These are phyloP conservation scores for Mylabris phalerata DNA, from an alignment of 1,140 invertebrate genomes.

Conservation along the genomic window DNA sequence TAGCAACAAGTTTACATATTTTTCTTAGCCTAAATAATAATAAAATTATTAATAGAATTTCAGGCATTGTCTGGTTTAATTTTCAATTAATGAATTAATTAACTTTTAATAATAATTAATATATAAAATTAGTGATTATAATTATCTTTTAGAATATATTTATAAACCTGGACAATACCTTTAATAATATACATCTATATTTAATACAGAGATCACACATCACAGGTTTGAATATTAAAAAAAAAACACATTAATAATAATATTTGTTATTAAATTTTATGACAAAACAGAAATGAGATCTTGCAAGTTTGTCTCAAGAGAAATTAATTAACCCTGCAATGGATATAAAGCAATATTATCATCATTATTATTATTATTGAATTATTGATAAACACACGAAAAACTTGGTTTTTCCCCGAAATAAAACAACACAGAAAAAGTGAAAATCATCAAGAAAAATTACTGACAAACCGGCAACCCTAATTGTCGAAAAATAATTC, in stretches of 20 bases:
- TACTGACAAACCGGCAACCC: no score
- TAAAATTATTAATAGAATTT: slow-evolving; percentile 7
- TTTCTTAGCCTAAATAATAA: slow-evolving; percentile 17
- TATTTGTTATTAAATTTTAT: slow-evolving; percentile 8
- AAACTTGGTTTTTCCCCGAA: background rate
- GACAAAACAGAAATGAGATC: slow-evolving; percentile 13
- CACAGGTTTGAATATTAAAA: slow-evolving; percentile 23
- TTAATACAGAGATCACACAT: slow-evolving; percentile 24
- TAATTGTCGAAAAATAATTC: no score
- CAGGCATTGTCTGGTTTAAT: no score
- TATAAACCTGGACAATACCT: background rate
- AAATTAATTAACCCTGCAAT: background rate
- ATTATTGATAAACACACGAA: background rate
- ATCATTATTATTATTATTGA: background rate
- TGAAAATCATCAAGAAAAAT: no score
- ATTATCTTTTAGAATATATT: no score
- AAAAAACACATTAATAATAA: slow-evolving; percentile 5
- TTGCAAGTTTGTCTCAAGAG: slow-evolving; percentile 19
- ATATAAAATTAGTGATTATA: no score
- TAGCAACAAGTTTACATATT: background rate
- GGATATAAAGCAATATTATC: background rate
- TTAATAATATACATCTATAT: background rate
- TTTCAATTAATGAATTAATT: no score
- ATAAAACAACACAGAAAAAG: no score
- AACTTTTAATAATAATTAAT: no score